A percentile compares a stretch with the other conserved stretches of the same genome.
These are phyloP conservation scores for Malurus leucopterus DNA, from an alignment of 2,797 vertebrate species.

Conservation along the genomic window DNA sequence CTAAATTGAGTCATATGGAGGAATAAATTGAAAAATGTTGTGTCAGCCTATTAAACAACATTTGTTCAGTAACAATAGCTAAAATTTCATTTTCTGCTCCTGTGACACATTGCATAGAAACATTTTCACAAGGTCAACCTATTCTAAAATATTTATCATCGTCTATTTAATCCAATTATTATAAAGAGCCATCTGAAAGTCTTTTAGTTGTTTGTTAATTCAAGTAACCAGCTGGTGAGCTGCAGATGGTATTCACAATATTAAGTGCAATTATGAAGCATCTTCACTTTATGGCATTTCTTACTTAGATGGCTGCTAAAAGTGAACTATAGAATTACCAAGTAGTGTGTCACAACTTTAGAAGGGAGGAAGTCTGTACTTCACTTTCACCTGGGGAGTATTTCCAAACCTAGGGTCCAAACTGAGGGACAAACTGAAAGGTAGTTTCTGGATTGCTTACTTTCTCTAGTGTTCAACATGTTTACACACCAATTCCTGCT, in stretches of 20 bases:
- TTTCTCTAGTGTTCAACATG: background rate
- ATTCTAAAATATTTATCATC: conserved; percentile 72
- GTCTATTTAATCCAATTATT: conserved; percentile 78
- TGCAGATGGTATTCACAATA: conserved; percentile 73
- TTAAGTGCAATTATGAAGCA: background rate
- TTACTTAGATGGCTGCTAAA: background rate
- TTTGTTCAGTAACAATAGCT: background rate
- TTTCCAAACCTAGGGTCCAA: background rate
- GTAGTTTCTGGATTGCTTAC: background rate
- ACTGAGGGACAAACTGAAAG: background rate
- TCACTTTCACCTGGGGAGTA: fast-evolving
- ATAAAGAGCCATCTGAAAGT: conserved; percentile 74
- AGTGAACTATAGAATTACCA: background rate
- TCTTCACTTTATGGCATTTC: background rate
- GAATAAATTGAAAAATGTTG: background rate
- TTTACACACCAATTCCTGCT: background rate
- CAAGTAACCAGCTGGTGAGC: conserved; percentile 77
- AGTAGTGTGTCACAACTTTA: background rate
- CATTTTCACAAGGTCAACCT: conserved; percentile 70
- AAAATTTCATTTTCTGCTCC: background rate
- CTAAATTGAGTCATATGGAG: background rate
- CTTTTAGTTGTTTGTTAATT: conserved; percentile 61
- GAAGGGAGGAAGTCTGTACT: background rate
- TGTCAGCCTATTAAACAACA: background rate
- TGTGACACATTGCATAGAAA: background rate